These are phyloP conservation scores for Alviniconcha strummeri DNA, from an alignment of 2,888 invertebrate genomes.

Conservation along the genomic window DNA sequence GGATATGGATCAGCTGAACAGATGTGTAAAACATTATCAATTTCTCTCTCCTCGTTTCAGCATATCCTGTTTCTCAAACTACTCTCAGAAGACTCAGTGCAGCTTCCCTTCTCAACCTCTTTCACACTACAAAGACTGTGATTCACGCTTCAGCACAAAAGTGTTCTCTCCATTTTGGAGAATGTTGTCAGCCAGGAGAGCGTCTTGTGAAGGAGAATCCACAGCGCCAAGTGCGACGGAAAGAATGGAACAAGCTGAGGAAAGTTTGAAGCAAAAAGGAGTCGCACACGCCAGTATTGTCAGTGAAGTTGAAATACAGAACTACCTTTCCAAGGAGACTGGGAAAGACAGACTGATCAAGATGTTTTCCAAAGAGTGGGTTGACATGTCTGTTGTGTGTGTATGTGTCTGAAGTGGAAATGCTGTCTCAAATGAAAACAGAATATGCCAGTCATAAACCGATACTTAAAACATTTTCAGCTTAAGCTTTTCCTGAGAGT, in stretches of 20 bases:
- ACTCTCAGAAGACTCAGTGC: conserved; percentile 20
- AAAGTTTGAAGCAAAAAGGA: not conserved
- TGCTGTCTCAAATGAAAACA: too few relatives aligned
- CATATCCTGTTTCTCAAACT: not conserved
- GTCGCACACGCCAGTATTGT: not conserved
- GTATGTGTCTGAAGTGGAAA: not conserved
- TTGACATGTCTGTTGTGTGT: not conserved
- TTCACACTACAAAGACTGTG: not conserved
- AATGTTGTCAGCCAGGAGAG: conserved; percentile 2
- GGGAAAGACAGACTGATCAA: conserved; percentile 25
- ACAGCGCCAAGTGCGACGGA: conserved; percentile 7
- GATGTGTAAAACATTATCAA: conserved; percentile 13
- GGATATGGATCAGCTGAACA: conserved; percentile 4
- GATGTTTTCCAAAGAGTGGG: conserved; percentile 30
- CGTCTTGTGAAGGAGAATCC: conserved; percentile 15
- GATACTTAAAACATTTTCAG: too few relatives aligned
- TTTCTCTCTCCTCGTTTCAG: conserved; percentile 22
- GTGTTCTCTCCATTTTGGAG: not conserved
- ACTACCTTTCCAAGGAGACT: conserved; percentile 25
- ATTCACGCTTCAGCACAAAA: not conserved
- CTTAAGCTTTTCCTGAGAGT: too few relatives aligned
- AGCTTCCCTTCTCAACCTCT: not conserved
- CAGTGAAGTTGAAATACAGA: conserved; percentile 29
- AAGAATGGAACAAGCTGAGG: conserved; percentile 16
- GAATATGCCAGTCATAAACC: too few relatives aligned